Evolutionary conservation across 37 sponge, comb jelly and placozoan genomes (phyloP).

Genomic region (Oopsacas minuta): DNA sequence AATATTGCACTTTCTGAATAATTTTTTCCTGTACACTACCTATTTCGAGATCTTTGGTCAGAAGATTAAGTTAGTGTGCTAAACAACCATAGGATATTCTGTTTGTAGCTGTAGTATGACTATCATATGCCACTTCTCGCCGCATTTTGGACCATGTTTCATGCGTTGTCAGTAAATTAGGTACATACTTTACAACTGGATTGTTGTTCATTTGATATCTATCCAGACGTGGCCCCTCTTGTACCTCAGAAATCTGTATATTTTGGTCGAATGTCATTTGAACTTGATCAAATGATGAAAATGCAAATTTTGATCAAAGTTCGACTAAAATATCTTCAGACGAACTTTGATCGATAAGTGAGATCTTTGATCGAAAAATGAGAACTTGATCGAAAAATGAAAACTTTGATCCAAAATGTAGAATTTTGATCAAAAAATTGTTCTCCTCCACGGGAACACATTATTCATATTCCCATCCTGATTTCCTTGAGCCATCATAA

Average conservation of each 20-base stretch:
- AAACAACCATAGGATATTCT: neutral
- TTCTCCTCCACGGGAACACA: too few relatives aligned
- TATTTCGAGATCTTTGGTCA: slow-evolving; percentile 2
- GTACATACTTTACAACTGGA: slow-evolving; percentile 1
- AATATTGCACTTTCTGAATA: neutral
- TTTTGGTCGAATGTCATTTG: too few relatives aligned
- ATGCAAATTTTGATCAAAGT: too few relatives aligned
- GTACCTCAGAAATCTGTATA: neutral
- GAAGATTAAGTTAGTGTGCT: slow-evolving; percentile 9
- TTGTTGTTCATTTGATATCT: neutral
- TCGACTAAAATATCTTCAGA: too few relatives aligned
- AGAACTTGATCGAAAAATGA: too few relatives aligned
- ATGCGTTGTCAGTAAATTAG: neutral
- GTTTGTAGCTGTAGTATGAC: neutral
- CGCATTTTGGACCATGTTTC: neutral
- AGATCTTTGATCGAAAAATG: too few relatives aligned
- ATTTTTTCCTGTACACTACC: neutral
- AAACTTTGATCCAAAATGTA: too few relatives aligned
- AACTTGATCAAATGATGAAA: too few relatives aligned
- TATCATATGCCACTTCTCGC: neutral
- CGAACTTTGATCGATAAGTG: too few relatives aligned
- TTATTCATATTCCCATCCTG: too few relatives aligned
- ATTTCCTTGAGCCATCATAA: too few relatives aligned
- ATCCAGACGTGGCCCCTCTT: neutral
- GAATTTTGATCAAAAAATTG: too few relatives aligned